A percentile compares a stretch with the other conserved stretches of the same genome.
phyloP scores from a whole-genome alignment of 2,888 invertebrate species.

The Muschampia plurimacula region DNA sequence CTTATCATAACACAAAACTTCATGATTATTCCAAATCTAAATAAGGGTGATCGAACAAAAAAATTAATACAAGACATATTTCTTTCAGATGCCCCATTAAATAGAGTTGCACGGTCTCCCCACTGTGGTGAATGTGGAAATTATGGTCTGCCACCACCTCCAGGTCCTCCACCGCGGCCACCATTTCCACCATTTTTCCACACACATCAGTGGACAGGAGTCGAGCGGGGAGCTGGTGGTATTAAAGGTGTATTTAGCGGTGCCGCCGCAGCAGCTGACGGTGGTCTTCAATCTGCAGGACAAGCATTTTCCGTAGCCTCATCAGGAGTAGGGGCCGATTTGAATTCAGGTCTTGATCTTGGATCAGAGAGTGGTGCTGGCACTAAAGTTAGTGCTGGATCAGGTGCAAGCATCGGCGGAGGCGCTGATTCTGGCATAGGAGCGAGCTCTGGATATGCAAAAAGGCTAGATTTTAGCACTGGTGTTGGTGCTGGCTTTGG shows the following conservation, averaged over 20 bases:
- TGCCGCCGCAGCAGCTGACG: slow-evolving; percentile 57
- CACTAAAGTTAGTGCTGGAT: slow-evolving; percentile 36
- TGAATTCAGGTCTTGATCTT: slow-evolving; percentile 6
- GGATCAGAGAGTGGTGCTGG: slow-evolving; percentile 16
- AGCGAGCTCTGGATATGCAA: background rate
- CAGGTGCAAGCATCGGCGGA: slow-evolving; percentile 11
- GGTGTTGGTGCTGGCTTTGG: slow-evolving; percentile 16
- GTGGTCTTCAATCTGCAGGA: slow-evolving; percentile 50
- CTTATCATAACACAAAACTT: too few relatives aligned
- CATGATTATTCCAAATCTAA: too few relatives aligned
- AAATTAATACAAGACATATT: background rate
- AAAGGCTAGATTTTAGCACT: too few relatives aligned
- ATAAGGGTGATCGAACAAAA: too few relatives aligned
- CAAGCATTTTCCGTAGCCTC: slow-evolving; percentile 60
- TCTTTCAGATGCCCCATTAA: slow-evolving; percentile 51
- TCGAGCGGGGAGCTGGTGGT: slow-evolving; percentile 56
- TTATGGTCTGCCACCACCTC: slow-evolving; percentile 41
- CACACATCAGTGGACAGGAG: slow-evolving; percentile 68
- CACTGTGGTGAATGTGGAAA: slow-evolving; percentile 39
- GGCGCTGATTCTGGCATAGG: slow-evolving; percentile 6
- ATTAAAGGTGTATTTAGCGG: slow-evolving; percentile 64
- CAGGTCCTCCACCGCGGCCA: slow-evolving; percentile 42
- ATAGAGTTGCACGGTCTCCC: slow-evolving; percentile 55
- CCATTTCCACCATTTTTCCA: slow-evolving; percentile 52
- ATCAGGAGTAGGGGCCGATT: slow-evolving; percentile 46